Percentiles rank a stretch among this genome's conserved stretches.
These are phyloP conservation scores for Ptychodera flava DNA, from an alignment of 35 echinoderm and acorn worm species.

Conservation along the genomic window DNA sequence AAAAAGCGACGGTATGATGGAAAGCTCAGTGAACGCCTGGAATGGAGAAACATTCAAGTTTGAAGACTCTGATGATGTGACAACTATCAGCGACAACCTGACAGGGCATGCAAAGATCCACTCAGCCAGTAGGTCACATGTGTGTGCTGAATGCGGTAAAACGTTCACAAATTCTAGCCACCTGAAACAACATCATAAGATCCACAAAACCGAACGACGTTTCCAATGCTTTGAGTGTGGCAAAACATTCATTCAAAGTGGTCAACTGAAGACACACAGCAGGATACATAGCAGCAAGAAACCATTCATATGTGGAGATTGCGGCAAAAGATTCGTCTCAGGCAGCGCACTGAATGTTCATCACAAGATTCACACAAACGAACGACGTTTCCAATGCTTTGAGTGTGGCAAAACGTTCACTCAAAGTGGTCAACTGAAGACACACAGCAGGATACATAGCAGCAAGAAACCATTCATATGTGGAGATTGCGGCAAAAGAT, in stretches of 20 bases:
- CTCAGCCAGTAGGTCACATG: not conserved
- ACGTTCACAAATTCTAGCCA: conserved; percentile 2
- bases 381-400: not conserved
- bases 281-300: not conserved
- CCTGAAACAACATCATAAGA: conserved; percentile 21
- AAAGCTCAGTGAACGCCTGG: too few species aligned
- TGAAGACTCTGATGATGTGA: not conserved
- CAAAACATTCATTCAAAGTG: conserved; percentile 20
- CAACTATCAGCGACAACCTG: not conserved
- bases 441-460: not conserved
- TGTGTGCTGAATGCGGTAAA: conserved; percentile 4
- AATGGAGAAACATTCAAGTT: too few species aligned
- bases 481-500: conserved; percentile 18
- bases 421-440: not conserved
- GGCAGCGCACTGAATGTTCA: not conserved
- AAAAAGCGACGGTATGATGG: too few species aligned
- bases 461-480: conserved; percentile 12
- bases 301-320: conserved; percentile 17
- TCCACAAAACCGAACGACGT: conserved; percentile 15
- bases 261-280: not conserved
- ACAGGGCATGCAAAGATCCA: conserved; percentile 22
- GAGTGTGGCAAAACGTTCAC: conserved; percentile 7
- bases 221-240: conserved; percentile 12
- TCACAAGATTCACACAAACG: not conserved
- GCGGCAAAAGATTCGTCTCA: conserved; percentile 3